Percentiles rank a stretch among this genome's conserved stretches.
phyloP scores from a whole-genome alignment of 2,797 vertebrate species.

The Danio aesculapii region DNA sequence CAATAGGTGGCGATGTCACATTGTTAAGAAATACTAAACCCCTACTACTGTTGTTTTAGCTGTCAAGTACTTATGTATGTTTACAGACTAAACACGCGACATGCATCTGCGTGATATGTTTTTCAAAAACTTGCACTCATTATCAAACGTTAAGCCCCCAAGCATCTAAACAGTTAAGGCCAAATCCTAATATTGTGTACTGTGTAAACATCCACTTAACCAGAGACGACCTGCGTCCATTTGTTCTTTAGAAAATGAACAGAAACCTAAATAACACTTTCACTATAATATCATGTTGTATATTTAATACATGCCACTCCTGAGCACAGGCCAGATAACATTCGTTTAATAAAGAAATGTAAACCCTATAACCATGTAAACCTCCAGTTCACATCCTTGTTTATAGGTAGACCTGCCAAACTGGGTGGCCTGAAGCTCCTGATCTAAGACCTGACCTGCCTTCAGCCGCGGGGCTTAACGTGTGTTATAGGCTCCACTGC shows the following conservation, averaged over 20 bases:
- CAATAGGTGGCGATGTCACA: no score
- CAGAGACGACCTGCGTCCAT: neutral
- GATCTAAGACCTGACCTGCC: constrained; percentile 34
- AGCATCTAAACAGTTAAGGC: no score
- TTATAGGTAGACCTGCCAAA: constrained; percentile 38
- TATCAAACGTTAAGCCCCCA: no score
- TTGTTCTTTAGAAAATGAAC: neutral
- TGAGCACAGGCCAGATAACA: neutral
- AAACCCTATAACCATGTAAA: neutral
- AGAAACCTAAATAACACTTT: neutral
- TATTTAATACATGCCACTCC: neutral
- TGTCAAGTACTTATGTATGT: no score
- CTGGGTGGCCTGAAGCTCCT: constrained; percentile 23
- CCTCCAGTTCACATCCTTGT: constrained; percentile 14
- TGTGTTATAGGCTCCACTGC: constrained; percentile 56
- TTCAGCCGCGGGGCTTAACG: constrained; percentile 43
- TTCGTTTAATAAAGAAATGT: neutral
- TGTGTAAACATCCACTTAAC: neutral
- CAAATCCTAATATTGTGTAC: no score
- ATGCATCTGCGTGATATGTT: no score
- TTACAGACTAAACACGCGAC: no score
- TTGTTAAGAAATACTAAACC: no score
- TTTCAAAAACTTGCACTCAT: no score
- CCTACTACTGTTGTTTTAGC: no score
- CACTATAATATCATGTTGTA: neutral